phyloP scores from a whole-genome alignment of 2,888 invertebrate genomes.

The Synergus umbraculus region DNA sequence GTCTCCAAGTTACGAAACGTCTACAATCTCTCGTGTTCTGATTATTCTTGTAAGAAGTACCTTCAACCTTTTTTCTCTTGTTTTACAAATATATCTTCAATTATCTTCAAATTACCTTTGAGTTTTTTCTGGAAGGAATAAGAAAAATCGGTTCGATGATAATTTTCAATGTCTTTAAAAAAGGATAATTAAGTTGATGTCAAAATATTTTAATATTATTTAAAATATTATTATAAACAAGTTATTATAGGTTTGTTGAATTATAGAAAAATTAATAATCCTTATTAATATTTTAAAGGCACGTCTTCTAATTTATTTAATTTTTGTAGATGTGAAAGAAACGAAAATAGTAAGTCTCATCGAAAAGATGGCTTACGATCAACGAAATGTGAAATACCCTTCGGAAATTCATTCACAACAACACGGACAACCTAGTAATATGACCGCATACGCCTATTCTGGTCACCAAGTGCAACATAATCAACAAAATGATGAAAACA shows the following conservation, averaged over 20 bases:
- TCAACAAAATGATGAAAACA: constrained; percentile 72
- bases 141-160: background rate
- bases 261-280: background rate
- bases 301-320: background rate
- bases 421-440: constrained; percentile 57
- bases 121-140: background rate
- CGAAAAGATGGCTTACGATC: constrained; percentile 69
- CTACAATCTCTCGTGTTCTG: background rate
- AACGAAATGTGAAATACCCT: constrained; percentile 69
- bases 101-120: background rate
- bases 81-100: background rate
- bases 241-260: too few species aligned
- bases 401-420: constrained; percentile 63
- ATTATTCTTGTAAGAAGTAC: background rate
- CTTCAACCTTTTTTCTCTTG: background rate
- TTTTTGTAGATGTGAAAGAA: constrained; percentile 13
- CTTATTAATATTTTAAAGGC: background rate
- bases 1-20: constrained; percentile 7
- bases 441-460: constrained; percentile 64
- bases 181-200: background rate
- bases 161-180: background rate
- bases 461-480: constrained; percentile 58
- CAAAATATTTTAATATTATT: too few species aligned
- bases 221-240: too few species aligned
- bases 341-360: constrained; percentile 3